Base-by-base conservation (phyloP, 2,113 vertebrate genomes). In the Caranx melampygus region DNA sequence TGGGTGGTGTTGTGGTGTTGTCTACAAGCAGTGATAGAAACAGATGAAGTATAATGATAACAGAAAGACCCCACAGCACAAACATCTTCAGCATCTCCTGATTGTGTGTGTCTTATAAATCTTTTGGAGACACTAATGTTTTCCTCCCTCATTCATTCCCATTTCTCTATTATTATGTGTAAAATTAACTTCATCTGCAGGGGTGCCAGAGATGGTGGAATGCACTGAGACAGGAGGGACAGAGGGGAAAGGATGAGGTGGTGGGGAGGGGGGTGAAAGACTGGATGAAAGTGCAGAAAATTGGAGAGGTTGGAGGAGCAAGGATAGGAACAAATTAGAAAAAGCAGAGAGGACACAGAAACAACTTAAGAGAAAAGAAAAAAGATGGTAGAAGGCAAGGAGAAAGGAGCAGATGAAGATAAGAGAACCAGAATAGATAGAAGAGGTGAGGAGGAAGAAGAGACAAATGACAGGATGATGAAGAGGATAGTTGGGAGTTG, bases 121-220 rank as follows among this genome's bases (percentile, higher is more conserved):
- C 88, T 90, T 90, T 89, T 86, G 90, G 91, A 87, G 92, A 92
- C 90, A 71, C 87, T 45, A 71, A 33, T 42, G 40, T 42, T 83
- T 88, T 84, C 79, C 74, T 72, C 11, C 37, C 57, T 64, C 14
- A 10, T 87, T 78, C 40, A 33, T 82, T 77, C 63, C 82, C 59
- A 70, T 90, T 91, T 85, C 84, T 78, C 74, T 26, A 60, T 69
- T 83, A 84, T 5, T 83, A 84, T 5, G 59, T 87, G 85, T 86
- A 89, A 91, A 93, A 92, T 93, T 79, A 85, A 88, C 79, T 88
- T 91, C 84, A 89, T 90, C 85, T 88, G 79, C 78, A 87, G 85
- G 82, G 86, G 81, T 14, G 45, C n/a, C 62, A 60, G 67, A 21
- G 72, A 76, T 72, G 77, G 80, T 34, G 63, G 55, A 76, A 71